phyloP scores from a whole-genome alignment of 2,797 vertebrate species.

The Scomberomorus guttatus region DNA sequence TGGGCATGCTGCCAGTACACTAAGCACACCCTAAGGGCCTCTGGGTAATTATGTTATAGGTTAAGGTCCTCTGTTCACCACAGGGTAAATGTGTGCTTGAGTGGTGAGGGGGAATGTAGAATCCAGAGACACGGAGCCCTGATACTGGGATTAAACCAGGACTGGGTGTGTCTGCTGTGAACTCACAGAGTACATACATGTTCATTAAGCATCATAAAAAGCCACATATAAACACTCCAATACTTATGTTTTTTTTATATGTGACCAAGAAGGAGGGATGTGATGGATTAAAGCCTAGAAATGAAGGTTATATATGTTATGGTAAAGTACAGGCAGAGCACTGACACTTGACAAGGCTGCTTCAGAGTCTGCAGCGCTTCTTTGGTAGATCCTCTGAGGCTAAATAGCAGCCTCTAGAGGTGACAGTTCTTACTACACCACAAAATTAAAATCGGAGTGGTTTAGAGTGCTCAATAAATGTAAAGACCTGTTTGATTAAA shows the following conservation, averaged over 20 bases:
- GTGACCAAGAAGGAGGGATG: background rate
- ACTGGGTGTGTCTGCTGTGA: conserved; percentile 45
- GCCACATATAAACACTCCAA: background rate
- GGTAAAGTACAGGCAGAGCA: background rate
- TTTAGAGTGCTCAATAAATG: background rate
- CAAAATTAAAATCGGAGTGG: no score
- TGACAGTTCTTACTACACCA: background rate
- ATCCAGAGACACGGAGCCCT: conserved; percentile 17
- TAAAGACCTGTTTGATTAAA: background rate
- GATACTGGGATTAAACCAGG: conserved; percentile 28
- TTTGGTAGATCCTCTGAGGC: background rate
- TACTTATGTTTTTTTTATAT: background rate
- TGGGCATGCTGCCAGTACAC: conserved; percentile 21
- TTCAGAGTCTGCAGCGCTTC: background rate
- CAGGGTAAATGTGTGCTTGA: background rate
- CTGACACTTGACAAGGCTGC: background rate
- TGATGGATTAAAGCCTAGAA: background rate
- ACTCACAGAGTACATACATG: background rate
- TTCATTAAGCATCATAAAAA: background rate
- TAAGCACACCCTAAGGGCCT: conserved; percentile 18
- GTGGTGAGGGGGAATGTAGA: conserved; percentile 20
- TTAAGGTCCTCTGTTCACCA: conserved; percentile 9
- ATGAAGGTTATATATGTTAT: background rate
- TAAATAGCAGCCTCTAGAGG: conserved; percentile 33
- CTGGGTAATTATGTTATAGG: conserved; percentile 41